Evolutionary conservation across 2,113 vertebrate genomes (phyloP).

Genomic region (Thunnus maccoyii): DNA sequence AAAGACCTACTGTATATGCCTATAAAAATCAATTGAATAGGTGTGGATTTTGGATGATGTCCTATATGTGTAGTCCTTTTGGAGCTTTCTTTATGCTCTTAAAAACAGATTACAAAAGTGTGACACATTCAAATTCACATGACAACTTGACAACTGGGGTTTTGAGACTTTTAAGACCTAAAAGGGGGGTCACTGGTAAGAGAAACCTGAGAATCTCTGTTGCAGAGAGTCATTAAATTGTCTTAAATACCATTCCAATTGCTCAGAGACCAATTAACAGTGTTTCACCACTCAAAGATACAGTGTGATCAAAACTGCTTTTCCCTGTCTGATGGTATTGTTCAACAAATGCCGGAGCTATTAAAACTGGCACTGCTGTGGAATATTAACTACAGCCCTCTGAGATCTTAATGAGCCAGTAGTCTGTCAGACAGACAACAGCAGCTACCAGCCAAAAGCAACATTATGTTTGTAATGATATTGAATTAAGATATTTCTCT

Average conservation of each 20-base stretch:
- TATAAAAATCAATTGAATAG: neutral
- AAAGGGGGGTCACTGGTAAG: neutral
- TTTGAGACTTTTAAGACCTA: conserved; percentile 2
- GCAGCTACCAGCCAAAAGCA: conserved; percentile 45
- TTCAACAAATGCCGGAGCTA: conserved; percentile 55
- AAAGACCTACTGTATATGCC: neutral
- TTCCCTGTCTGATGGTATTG: conserved; percentile 58
- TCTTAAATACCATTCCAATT: conserved; percentile 46
- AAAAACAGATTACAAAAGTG: neutral
- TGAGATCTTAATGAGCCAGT: conserved; percentile 57
- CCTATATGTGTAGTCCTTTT: neutral
- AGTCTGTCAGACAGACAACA: conserved; percentile 53
- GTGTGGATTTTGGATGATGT: neutral
- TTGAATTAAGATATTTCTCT: conserved; percentile 8
- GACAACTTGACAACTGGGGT: conserved; percentile 8
- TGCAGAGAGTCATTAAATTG: conserved; percentile 45
- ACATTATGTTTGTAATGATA: conserved; percentile 45
- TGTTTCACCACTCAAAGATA: conserved; percentile 49
- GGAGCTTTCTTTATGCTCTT: neutral
- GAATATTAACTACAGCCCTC: conserved; percentile 57
- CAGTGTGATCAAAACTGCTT: conserved; percentile 47
- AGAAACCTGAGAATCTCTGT: conserved; percentile 12
- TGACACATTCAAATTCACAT: neutral
- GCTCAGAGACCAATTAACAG: conserved; percentile 53
- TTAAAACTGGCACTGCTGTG: conserved; percentile 56